Base-by-base conservation (phyloP, 2,113 vertebrate species). In the Otus sunia region DNA sequence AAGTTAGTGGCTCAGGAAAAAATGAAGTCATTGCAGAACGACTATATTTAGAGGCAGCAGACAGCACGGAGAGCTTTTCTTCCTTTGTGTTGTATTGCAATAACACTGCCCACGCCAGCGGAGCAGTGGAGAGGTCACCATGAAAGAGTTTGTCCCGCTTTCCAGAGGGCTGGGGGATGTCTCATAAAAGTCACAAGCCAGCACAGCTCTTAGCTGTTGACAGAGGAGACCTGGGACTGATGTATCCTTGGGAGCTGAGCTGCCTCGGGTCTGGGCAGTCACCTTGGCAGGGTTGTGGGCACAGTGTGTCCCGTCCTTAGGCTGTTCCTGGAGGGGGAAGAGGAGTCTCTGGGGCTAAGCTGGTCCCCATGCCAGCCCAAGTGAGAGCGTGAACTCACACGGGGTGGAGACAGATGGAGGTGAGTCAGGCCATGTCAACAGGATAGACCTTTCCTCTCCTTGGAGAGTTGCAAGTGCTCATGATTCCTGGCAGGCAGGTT, bases 351-450 rank as follows among this genome's bases (percentile, higher is more conserved):
- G 8, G n/a, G 23, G 23, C 50, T 92, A 45, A 73, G 39, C 32
- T 67, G 39, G 36, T 80, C 37, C n/a, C 5, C 2, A 0, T 2
- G 5, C 34, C 53, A 63, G 64, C 16, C 52, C 3, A 11, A 62
- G n/a, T 0, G 4, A 84, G 64, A 30, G 20, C 0, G 0, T 32
- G 52, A 58, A 19, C 36, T 71, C 3, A 0, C 11, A 7, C 0
- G 8, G 30, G 25, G 20, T 59, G 14, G 23, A 89, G 52, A 17
- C 30, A 19, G 55, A 55, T 7, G 13, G 19, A 63, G n/a, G 56
- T 27, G 34, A 66, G 25, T 16, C 32, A 68, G 60, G 62, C 53
- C 3, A 2, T 7, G 26, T 23, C 26, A 68, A 32, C 23, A 64
- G 52, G 49, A 10, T 34, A 45, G 30, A 47, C 19, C 21, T 36